Percentiles rank a stretch among this genome's conserved stretches.
Evolutionary conservation across 1,140 invertebrate species (phyloP).

Genomic region (Brachionus angularis): DNA sequence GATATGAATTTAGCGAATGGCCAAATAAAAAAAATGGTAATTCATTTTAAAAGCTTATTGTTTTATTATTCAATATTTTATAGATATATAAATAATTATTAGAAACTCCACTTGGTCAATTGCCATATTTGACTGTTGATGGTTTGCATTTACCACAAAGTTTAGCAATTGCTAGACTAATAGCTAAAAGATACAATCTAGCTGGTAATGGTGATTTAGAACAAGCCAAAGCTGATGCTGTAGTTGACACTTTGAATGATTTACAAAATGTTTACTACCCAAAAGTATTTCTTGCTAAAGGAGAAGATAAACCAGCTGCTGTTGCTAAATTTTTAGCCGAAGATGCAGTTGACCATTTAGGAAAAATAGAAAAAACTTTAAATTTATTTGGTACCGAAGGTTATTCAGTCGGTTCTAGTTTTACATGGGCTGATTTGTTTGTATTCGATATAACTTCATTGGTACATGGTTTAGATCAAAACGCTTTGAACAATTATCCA

Average conservation of each 20-base stretch:
- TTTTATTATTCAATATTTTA: background rate
- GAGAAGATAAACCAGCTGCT: background rate
- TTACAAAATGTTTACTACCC: conserved; percentile 21
- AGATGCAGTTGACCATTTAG: conserved; percentile 6
- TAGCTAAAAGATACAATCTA: conserved; percentile 36
- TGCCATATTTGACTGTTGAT: conserved; percentile 46
- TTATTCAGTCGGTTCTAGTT: conserved; percentile 21
- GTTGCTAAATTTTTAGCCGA: conserved; percentile 17
- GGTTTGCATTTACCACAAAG: conserved; percentile 45
- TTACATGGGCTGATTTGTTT: conserved; percentile 36
- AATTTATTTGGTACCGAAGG: conserved; percentile 16
- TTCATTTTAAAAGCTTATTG: background rate
- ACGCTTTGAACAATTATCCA: conserved; percentile 8
- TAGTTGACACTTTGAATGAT: conserved; percentile 22
- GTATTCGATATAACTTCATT: conserved; percentile 2
- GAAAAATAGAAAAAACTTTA: conserved; percentile 2
- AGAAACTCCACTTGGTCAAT: conserved; percentile 42
- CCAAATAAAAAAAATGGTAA: background rate
- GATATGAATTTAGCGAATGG: background rate
- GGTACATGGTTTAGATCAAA: background rate
- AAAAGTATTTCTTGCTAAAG: conserved; percentile 6
- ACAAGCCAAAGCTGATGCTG: conserved; percentile 30
- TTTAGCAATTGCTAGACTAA: conserved; percentile 42
- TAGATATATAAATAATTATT: background rate
- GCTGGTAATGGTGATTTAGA: conserved; percentile 26